Base-by-base conservation (phyloP, 35 echinoderm and acorn worm genomes). In the Eucidaris tribuloides region DNA sequence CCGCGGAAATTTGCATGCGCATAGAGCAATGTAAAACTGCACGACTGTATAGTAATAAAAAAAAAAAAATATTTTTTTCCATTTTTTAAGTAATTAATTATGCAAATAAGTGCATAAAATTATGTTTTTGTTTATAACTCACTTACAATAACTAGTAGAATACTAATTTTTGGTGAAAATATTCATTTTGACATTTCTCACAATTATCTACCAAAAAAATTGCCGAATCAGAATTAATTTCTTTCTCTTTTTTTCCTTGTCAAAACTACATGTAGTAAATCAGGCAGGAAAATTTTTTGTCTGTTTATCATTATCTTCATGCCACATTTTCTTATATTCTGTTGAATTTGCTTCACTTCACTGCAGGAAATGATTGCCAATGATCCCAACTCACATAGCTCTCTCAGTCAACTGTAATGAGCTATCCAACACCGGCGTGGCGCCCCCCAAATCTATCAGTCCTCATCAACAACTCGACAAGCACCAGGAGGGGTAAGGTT, bases 401-500 rank as follows among this genome's bases (percentile, higher is more conserved):
- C 86, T 71, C 81, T 22, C 82, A 84, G 19, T 85, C 86, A 4
- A 81, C 86, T 46, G 82, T 85, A 13, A 94, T 80, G 49, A 78
- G 71, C 39, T 94, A 64, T 94, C 92, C 20, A 90, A 89, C 40
- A 85, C 71, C 37, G 92, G 92, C 24, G 54, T 19, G 91, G 91
- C 4, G 80, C 91, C 23, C 91, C 91, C 0, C 76, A 94, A 32
- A 77, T 76, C 36, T 94, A 94, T 36, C 87, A 94, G 45, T 86
- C 92, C 17, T 81, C 92, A 76, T 90, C 92, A 79, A 65, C 74
- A 28, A 89, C 82, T 20, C 81, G 76, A 60, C 23, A 81, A 27
- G 92, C 87, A 45, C 92, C 92, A 31, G 92, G 92, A 81, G 92
- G 92, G 76, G 92, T 94, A n/a, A 88, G 42, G 79, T 83, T 32